phyloP scores from a whole-genome alignment of 53 echinoderm and acorn worm genomes.

The Mesocentrotus franciscanus region DNA sequence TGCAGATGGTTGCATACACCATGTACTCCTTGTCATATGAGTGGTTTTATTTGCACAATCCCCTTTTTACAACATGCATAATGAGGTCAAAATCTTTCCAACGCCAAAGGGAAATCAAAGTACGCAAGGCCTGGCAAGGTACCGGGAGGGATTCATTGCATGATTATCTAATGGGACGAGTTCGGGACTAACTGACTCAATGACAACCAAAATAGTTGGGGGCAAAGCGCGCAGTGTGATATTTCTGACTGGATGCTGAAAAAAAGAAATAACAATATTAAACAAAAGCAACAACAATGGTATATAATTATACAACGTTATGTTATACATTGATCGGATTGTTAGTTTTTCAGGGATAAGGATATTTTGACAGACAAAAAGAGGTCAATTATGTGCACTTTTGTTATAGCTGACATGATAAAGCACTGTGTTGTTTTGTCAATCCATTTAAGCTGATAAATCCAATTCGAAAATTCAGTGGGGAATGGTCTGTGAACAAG shows the following conservation, averaged over 20 bases:
- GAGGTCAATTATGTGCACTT: no score
- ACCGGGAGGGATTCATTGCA: neutral
- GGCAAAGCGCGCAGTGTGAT: neutral
- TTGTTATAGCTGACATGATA: no score
- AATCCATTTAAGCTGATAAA: no score
- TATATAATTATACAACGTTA: no score
- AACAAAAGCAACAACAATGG: no score
- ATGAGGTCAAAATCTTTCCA: slow-evolving; percentile 52
- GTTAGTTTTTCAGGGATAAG: no score
- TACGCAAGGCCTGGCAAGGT: neutral
- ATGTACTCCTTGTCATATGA: slow-evolving; percentile 26
- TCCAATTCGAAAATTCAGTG: no score
- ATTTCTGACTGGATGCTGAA: neutral
- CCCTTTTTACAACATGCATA: slow-evolving; percentile 50
- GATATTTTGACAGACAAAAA: no score
- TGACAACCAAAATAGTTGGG: neutral
- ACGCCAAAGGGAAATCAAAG: neutral
- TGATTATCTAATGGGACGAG: slow-evolving; percentile 24
- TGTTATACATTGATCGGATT: no score
- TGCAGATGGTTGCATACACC: neutral
- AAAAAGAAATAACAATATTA: neutral
- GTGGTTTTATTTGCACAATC: slow-evolving; percentile 48
- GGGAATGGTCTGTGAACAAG: no score
- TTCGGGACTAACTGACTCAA: neutral
- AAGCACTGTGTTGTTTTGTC: no score